These are phyloP conservation scores for Lasius platythorax DNA, from an alignment of 2,888 invertebrate genomes.

Conservation along the genomic window DNA sequence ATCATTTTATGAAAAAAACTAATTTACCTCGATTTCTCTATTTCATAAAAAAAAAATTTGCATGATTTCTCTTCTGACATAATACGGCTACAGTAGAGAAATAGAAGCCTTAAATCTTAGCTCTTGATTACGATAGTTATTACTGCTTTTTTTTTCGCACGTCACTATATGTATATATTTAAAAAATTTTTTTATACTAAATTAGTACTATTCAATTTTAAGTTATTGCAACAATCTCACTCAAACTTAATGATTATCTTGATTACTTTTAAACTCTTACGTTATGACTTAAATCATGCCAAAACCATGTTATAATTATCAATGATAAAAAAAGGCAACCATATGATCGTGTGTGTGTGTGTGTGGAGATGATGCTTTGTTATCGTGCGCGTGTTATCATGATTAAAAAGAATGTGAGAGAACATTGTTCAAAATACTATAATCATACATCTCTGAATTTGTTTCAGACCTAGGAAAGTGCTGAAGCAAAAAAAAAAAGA, in stretches of 20 bases:
- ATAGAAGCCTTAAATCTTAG: neutral
- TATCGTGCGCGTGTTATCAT: constrained; percentile 17
- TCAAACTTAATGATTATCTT: neutral
- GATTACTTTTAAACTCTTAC: neutral
- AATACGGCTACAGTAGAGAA: neutral
- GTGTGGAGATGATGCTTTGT: constrained; percentile 20
- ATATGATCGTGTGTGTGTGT: neutral
- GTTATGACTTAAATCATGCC: neutral
- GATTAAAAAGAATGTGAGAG: neutral
- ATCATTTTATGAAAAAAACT: no score
- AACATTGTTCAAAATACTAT: constrained; percentile 15
- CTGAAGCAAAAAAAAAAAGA: constrained; percentile 13
- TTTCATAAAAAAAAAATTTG: no score
- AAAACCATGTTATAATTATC: neutral
- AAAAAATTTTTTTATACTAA: neutral
- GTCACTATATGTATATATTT: neutral
- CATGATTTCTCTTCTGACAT: neutral
- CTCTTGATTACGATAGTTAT: neutral
- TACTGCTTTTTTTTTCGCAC: neutral
- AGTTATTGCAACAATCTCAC: neutral
- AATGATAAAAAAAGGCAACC: neutral
- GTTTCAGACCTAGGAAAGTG: constrained; percentile 5
- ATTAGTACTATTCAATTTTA: neutral
- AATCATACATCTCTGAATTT: constrained; percentile 14
- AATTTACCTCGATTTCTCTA: no score